Evolutionary conservation across 2,113 vertebrate species (phyloP), one percentile per base, ranked within the genome.

Genomic region (Passer domesticus): DNA sequence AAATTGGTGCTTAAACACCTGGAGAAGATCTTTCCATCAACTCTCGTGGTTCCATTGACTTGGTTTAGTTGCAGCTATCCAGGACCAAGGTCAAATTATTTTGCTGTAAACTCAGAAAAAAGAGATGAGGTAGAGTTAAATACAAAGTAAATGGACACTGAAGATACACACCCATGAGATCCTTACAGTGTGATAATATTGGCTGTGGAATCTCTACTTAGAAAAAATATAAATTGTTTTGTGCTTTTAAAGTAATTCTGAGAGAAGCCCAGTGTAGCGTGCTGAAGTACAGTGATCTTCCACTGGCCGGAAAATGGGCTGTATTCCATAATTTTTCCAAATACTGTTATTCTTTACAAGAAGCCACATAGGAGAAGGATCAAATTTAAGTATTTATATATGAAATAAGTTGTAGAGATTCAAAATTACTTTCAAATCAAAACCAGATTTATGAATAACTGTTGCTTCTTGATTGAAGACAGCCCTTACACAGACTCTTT

Each of bases 381-480:
- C 55, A 83, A 33, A 82, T 91, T 92, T 83, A 92, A 92, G 39
- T 73, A 78, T 72, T 74, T 63, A 68, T 79, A 30, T 84, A 73
- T 82, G 4, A 89, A 91, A 83, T 81, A 76, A 69, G 22, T 16
- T 18, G 24, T 67, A 72, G 37, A 73, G 66, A 66, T 87, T 79
- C 52, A 84, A 95, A 90, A 91, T 89, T 92, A 10, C 53, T 91
- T 80, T 83, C 50, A 93, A 93, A 95, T 93, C 37, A 89, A 88
- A 94, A 72, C 46, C 83, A 94, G 62, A 76, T 92, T 73, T 87
- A 81, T 50, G 25, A 79, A 79, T 72, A 2, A 2, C 15, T 78
- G 10, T 70, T 91, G 10, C 33, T 94, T 76, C 13, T 91, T 70
- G 47, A 84, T 78, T 90, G 72, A 92, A 89, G 79, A 43, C 68